Base-by-base conservation (phyloP, 2,113 vertebrate genomes). In the Tychaedon coryphoeus region DNA sequence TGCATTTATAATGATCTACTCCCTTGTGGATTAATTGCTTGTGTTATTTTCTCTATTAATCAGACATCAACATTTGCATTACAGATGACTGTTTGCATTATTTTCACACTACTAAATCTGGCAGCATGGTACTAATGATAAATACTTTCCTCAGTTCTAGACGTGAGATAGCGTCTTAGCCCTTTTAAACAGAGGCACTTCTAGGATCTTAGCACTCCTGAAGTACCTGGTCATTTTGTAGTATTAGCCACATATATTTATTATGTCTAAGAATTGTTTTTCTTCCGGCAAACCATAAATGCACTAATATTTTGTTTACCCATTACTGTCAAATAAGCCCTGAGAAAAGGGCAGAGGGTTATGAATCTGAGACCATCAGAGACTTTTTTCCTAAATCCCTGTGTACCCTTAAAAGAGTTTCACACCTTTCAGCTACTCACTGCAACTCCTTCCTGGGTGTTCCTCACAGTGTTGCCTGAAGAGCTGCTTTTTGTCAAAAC, bases 41-140 rank as follows among this genome's bases (percentile, higher is more conserved):
- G 22, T 88, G 75, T 94, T 95, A 96, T 95, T 96, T 96, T 96
- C 82, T 91, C 93, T 84, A 93, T 96, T 96, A 97, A 94, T 96
- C 94, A 94, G 82, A 86, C 25, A 0, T 92, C 96, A 97, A 93
- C 94, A 94, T 96, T 95, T 96, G 94, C 93, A 95, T 93, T 96
- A 96, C 90, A 96, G 90, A 96, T 90, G 76, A 90, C 76, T 61
- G 50, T 89, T 83, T 78, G 77, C 16, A 1, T 84, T 94, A 96
- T 83, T 96, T 88, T 96, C 96, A 81, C 60, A 86, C 72, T 38
- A 62, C 82, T 86, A 90, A 84, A 86, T 92, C 88, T 81, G 76
- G 88, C 79, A 90, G 64, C 72, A 71, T 14, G 22, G 31, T 53
- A 51, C 67, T 61, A 86, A 80, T 45, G 72, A 92, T 36, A 93